phyloP scores from a whole-genome alignment of 1,140 invertebrate genomes.

The Pteromalus puparum region DNA sequence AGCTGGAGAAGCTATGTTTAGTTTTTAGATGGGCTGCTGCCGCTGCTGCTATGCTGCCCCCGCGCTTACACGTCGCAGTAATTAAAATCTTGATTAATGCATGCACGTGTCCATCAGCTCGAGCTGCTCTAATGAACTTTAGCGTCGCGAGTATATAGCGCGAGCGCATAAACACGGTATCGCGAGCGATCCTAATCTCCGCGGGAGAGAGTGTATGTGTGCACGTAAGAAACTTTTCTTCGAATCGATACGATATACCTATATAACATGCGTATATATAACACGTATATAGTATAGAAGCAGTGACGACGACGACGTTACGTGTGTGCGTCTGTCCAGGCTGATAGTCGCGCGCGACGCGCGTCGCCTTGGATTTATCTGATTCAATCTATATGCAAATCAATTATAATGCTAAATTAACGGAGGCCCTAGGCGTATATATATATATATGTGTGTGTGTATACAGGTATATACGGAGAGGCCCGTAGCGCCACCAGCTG shows the following conservation, averaged over 20 bases:
- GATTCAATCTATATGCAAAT: constrained; percentile 73
- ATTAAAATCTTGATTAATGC: constrained; percentile 75
- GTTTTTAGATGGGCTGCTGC: constrained; percentile 65
- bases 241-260: background rate
- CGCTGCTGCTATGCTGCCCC: background rate
- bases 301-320: too few species aligned
- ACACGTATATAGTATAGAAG: background rate
- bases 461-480: too few species aligned
- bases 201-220: background rate
- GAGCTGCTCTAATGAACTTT: constrained; percentile 59
- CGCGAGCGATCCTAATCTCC: constrained; percentile 10
- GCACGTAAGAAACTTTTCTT: background rate
- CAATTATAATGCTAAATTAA: constrained; percentile 73
- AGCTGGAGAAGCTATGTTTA: constrained; percentile 65
- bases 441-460: too few species aligned
- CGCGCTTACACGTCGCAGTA: constrained; percentile 70
- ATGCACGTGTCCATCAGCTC: constrained; percentile 72
- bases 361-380: constrained; percentile 64
- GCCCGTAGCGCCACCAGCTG: too few species aligned
- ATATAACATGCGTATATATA: background rate
- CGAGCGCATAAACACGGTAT: background rate
- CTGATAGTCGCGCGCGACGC: background rate
- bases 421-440: constrained; percentile 31
- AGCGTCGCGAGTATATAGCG: background rate
- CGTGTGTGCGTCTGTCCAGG: background rate